These are phyloP conservation scores for Myotis myotis DNA, from an alignment of 2,797 vertebrate genomes.

Conservation along the genomic window DNA sequence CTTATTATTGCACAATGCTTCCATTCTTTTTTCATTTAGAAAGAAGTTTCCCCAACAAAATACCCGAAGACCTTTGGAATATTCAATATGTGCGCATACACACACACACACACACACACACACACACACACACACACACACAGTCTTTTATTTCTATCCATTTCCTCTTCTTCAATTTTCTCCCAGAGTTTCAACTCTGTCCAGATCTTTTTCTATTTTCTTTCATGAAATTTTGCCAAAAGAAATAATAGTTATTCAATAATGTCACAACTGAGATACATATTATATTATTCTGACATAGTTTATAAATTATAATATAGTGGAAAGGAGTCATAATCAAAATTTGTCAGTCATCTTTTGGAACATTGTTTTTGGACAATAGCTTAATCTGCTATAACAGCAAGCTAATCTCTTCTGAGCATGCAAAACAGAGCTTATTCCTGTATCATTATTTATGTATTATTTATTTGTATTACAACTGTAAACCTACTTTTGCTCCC, in stretches of 20 bases:
- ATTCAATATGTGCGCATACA: not conserved
- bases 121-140: not conserved
- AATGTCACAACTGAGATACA: not conserved
- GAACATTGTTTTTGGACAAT: not conserved
- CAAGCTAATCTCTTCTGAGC: not conserved
- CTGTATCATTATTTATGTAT: not conserved
- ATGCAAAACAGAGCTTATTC: not conserved
- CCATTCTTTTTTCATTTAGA: not conserved
- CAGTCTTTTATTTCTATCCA: not conserved
- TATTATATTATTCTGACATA: not conserved
- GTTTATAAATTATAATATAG: constrained; percentile 13
- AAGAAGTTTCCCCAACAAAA: not conserved
- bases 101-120: not conserved
- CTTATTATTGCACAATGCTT: not conserved
- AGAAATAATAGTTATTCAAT: not conserved
- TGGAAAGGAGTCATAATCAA: not conserved
- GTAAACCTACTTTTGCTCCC: not conserved
- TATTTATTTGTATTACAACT: not conserved
- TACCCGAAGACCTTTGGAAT: not conserved
- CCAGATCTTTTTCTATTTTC: not conserved
- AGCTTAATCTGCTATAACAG: not conserved
- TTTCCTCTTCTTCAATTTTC: not conserved
- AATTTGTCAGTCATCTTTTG: not conserved
- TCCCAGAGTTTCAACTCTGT: not conserved
- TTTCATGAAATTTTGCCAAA: not conserved